Evolutionary conservation across 2,888 invertebrate genomes (phyloP), one percentile per base, ranked within the genome.

Genomic region (Xestobium rufovillosum): DNA sequence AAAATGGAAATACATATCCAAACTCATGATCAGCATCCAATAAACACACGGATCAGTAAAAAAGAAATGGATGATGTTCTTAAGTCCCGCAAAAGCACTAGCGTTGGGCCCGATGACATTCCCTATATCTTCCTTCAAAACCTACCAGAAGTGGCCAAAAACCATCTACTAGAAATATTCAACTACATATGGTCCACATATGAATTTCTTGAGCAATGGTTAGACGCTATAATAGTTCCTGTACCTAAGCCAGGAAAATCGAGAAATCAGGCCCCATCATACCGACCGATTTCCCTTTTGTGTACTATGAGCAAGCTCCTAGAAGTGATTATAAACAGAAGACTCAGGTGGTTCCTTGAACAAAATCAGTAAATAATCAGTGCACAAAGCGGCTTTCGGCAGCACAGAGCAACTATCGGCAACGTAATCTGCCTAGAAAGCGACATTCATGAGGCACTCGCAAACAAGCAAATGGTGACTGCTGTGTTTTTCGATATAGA

Each of bases 261-360:
- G 6, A 38, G 26, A 35, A 29, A 35, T 14, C 28, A 44, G 12
- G 34, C 45, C 14, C 16, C 25, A 17, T 36, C 31, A 6, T 45
- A 43, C 31, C 27, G 41, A 14, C 42, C 44, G 2, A 44, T 46
- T 13, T 36, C 41, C 3, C 29, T 41, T 10, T 39, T 39, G 2
- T 42, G 39, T 27, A 30, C 17, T 4, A 26, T 34, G 30, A 16
- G 42, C 30, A 39, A 42, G 31, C 16, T 45, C 3, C 8, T 44
- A 3, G 34, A 47, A 36, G 44, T 44, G 36, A 39, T 41, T 3
- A 31, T 45, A 1, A 39, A 47, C 29, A 35, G 36, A 23, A 30
- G 45, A 40, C 30, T 41, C 6, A n/a, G 29, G 8, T 41, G 41
- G 39, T 31, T 28, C 4, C 30, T 47, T 4, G 43, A 47, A 38